Conservation (phyloP, 23 tunicate genomes). For the Botrylloides violaceus region DNA sequence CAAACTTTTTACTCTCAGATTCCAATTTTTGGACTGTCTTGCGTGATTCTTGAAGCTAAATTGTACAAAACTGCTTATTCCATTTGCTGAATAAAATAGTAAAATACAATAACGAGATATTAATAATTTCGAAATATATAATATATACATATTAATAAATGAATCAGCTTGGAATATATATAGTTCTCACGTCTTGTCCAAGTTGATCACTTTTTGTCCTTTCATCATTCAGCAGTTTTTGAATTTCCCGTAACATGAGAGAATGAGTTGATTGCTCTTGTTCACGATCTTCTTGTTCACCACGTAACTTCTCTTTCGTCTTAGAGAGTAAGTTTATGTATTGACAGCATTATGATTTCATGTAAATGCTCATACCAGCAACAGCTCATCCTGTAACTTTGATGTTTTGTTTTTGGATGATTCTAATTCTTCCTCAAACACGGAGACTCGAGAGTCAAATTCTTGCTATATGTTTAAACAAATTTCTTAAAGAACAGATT, state of each 20-base stretch:
- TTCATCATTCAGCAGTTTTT: conserved; percentile 89
- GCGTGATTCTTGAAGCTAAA: conserved; percentile 44
- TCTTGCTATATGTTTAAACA: conserved; percentile 41
- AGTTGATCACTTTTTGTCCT: conserved; percentile 48
- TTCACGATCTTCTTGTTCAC: conserved; percentile 56
- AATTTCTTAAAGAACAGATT: no score
- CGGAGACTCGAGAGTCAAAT: conserved; percentile 33
- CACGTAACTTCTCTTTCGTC: conserved; percentile 48
- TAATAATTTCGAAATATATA: no score
- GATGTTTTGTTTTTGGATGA: conserved; percentile 20
- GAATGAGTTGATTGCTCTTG: conserved; percentile 86
- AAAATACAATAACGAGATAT: neutral
- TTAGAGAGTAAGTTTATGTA: neutral
- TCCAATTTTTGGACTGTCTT: conserved; percentile 28
- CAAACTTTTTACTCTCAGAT: conserved; percentile 41
- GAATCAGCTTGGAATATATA: no score
- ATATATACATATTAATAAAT: no score
- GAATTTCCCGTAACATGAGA: conserved; percentile 82
- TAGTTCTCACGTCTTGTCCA: conserved; percentile 23
- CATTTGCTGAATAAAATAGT: neutral
- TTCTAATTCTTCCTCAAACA: conserved; percentile 38
- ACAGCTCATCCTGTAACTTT: conserved; percentile 43
- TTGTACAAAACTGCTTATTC: no score
- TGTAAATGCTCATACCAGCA: conserved; percentile 16
- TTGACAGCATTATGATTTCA: neutral